These are phyloP conservation scores for Drosophila nr. perissopoda DNA, from an alignment of 2,888 invertebrate genomes.

Conservation along the genomic window DNA sequence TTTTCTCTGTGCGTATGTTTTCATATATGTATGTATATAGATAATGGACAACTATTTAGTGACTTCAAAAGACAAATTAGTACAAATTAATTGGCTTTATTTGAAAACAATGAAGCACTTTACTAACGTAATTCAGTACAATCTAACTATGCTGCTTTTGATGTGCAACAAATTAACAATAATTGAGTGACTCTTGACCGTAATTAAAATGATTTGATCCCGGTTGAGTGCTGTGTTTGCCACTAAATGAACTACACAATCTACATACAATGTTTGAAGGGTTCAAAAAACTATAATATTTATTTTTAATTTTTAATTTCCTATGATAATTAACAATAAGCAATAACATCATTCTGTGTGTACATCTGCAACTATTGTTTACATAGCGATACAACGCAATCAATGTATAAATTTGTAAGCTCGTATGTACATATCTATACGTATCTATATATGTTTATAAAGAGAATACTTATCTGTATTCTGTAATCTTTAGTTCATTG, in stretches of 20 bases:
- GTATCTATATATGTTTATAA: not conserved
- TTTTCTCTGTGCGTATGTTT: not conserved
- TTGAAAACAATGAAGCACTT: conserved; percentile 67
- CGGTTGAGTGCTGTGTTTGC: conserved; percentile 17
- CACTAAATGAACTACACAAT: not conserved
- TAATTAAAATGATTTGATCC: conserved; percentile 70
- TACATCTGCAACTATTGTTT: not conserved
- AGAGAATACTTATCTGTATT: conserved; percentile 8
- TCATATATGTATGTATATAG: not conserved
- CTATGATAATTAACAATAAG: not conserved
- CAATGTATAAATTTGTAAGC: not conserved
- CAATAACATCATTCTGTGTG: not conserved
- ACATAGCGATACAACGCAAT: not conserved
- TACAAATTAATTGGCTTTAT: conserved; percentile 72
- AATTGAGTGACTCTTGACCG: conserved; percentile 75
- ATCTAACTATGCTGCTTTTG: not conserved
- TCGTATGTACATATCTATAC: not conserved
- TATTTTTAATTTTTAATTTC: not conserved
- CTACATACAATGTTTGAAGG: conserved; percentile 5
- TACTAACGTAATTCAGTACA: conserved; percentile 12
- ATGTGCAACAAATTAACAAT: conserved; percentile 22
- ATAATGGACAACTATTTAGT: not conserved
- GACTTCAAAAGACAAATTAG: conserved; percentile 25
- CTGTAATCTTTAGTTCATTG: conserved; percentile 38
- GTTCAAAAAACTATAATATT: conserved; percentile 13